Evolutionary conservation across 2,888 invertebrate genomes (phyloP), one percentile per base, ranked within the genome.

Genomic region (Dione vanillae): DNA sequence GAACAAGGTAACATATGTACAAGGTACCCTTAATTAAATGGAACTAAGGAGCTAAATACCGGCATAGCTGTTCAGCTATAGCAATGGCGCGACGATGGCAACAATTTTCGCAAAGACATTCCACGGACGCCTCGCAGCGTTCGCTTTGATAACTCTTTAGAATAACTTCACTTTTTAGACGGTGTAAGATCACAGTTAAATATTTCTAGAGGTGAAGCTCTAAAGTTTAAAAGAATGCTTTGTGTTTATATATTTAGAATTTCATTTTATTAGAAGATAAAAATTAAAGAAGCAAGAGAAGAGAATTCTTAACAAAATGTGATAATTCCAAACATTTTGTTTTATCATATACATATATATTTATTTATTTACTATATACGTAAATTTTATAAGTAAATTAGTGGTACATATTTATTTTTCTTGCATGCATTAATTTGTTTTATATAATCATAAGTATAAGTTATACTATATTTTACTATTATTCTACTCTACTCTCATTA

Each of bases 21-120:
- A 65, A 70, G 68, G 72, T 72, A 67, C 76, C 76, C 73, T 74
- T 75, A 77, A 76, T 75, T 69, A 74, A 72, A 73, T 67, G 73
- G 71, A 73, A 75, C 71, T 62, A 75, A 72, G 35, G 79, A 80
- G 83, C 75, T 82, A 83, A 83, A 78, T 85, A 85, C 83, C 80
- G 70, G 73, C 79, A 77, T 82, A 80, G 79, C 82, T 80, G 79
- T 80, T 75, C 69, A 82, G 83, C 80, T 83, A 89, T 87, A 83
- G 85, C 82, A 83, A 82, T 85, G 80, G 75, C 77, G 80, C 61
- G 64, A 64, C 82, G 78, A 87, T 86, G 85, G 82, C 75, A 87
- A 85, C 85, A 82, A 91, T 90, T 88, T 87, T 79, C 81, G 83
- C 90, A 91, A 92, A 92, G 87, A 88, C 83, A 92, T 93, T 90